Conservation (phyloP, 2,888 invertebrate species). For the Lumbricus terrestris region DNA sequence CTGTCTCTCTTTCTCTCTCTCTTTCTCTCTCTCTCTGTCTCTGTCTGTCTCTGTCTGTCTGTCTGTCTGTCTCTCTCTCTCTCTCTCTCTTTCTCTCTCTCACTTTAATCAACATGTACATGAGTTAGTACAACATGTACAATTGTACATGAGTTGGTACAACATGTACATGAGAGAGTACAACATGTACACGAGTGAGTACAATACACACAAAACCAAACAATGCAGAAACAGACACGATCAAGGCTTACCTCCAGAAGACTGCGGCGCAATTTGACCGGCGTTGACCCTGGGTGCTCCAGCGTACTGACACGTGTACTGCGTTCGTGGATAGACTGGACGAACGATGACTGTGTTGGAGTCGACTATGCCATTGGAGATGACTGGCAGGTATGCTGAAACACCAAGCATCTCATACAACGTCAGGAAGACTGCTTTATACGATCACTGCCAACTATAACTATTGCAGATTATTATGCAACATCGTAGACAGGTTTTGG, state of each 20-base stretch:
- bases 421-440: background rate
- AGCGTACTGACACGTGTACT: slow-evolving; percentile 39
- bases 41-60: no score
- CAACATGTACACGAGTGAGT: no score
- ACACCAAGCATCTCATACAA: background rate
- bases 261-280: slow-evolving; percentile 62
- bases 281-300: slow-evolving; percentile 72
- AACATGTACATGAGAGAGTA: background rate
- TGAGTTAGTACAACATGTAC: no score
- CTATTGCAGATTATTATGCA: background rate
- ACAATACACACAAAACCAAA: background rate
- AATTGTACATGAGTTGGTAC: no score
- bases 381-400: slow-evolving; percentile 8
- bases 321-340: slow-evolving; percentile 33
- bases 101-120: background rate
- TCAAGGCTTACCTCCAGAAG: background rate
- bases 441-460: background rate
- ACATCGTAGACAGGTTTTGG: background rate
- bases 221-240: background rate
- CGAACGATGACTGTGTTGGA: slow-evolving; percentile 22
- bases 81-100: no score
- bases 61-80: no score
- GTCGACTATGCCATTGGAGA: slow-evolving; percentile 7
- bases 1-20: no score
- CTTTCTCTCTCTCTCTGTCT: no score